These are phyloP conservation scores for Leucopsar rothschildi DNA, from an alignment of 2,113 vertebrate genomes.

Conservation along the genomic window DNA sequence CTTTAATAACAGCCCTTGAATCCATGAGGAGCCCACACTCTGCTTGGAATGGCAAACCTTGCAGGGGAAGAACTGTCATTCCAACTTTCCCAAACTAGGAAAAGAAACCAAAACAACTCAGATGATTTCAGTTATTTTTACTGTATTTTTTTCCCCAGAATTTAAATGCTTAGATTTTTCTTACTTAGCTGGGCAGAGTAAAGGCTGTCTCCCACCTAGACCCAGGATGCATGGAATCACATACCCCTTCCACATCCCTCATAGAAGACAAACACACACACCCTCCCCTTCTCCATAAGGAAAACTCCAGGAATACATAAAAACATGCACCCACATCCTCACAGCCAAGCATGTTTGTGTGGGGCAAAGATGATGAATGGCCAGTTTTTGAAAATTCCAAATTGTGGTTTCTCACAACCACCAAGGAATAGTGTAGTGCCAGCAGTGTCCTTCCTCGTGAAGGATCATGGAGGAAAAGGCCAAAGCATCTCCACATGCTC, in stretches of 20 bases:
- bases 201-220: background rate
- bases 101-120: background rate
- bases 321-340: background rate
- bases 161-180: background rate
- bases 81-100: background rate
- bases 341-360: background rate
- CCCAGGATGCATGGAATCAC: rapidly evolving
- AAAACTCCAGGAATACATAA: background rate
- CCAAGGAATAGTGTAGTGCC: background rate
- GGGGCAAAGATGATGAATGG: background rate
- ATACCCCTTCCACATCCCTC: background rate
- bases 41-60: background rate
- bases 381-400: background rate
- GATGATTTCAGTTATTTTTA: background rate
- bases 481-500: background rate
- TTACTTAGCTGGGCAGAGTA: background rate
- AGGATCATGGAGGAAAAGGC: background rate
- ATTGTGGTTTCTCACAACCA: background rate
- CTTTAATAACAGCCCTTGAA: background rate
- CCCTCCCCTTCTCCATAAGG: background rate
- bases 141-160: background rate
- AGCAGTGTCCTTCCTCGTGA: background rate
- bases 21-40: background rate
- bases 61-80: background rate
- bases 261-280: background rate